Base-by-base conservation (phyloP, 2,113 vertebrate genomes). In the Haemorhous mexicanus region DNA sequence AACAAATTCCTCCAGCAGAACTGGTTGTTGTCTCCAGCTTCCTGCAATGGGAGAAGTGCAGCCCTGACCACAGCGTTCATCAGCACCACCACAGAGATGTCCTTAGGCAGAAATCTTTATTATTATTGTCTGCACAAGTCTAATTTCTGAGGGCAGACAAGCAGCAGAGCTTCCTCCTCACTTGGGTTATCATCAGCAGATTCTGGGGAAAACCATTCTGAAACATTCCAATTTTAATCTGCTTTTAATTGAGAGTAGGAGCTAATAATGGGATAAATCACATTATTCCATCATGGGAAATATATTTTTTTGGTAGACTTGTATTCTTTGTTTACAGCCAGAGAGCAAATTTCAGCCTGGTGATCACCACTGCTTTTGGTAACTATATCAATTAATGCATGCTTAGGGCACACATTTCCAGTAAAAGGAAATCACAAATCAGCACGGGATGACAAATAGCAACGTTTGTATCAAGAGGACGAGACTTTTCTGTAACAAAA, bases 1-100 rank as follows among this genome's bases (percentile, higher is more conserved):
- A 99, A 99, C 55, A 99, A 96, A 91, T 99, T 99, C 90, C 99
- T 98, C 99, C 99, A 99, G 96, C 99, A 99, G 97, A 99, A 99
- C 84, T 99, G 99, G 96, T 98, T 99, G 96, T 96, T 98, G 97
- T 99, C 99, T 82, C 99, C 99, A 0, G 99, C 98, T 96, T 99
- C 99, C 99, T 99, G 93, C 83, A 96, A 78, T 10, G 23, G 33
- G 23, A 80, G 41, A 52, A 77, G 35, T 1, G 3, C 64, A 15
- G 17, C 16, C n/a, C 33, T 22, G 18, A 18, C 0, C 58, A n/a
- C 32, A 32, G n/a, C 0, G 0, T 22, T n/a, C 27, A 14, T 27
- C 33, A 61, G n/a, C 80, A n/a, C 7, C 0, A 0, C 47, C 80
- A 16, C 39, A 8, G 30, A 47, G 24, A 32, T 2, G 28, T 11